Evolutionary conservation across 2,797 vertebrate species (phyloP).

Genomic region (Tapera naevia): DNA sequence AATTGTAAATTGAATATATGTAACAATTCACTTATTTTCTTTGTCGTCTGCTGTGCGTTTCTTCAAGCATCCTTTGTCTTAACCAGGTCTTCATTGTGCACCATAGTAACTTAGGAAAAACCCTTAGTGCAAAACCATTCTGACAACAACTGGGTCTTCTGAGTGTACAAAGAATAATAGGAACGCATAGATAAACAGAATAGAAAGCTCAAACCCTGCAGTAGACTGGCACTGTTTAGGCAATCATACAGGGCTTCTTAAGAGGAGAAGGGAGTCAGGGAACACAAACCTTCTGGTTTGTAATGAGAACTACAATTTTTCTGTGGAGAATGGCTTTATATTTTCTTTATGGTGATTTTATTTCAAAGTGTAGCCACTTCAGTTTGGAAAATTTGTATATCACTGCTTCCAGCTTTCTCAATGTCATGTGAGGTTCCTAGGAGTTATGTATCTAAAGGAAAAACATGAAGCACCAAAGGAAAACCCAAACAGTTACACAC

Average conservation of each 20-base stretch:
- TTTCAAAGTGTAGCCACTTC: neutral
- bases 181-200: neutral
- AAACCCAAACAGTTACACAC: neutral
- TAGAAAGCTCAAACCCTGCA: neutral
- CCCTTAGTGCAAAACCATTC: neutral
- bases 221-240: neutral
- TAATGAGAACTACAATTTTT: neutral
- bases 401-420: neutral
- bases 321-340: neutral
- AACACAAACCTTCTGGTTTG: neutral
- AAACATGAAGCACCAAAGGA: neutral
- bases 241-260: neutral
- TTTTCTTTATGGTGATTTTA: neutral
- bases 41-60: neutral
- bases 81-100: neutral
- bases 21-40: neutral
- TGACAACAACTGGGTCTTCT: neutral
- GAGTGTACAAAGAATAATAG: neutral
- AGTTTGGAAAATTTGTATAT: neutral
- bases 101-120: neutral
- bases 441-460: neutral
- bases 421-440: neutral
- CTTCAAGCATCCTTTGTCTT: neutral
- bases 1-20: neutral
- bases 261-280: neutral